Base-by-base conservation (phyloP, 2,888 invertebrate species). In the Noctua comes region DNA sequence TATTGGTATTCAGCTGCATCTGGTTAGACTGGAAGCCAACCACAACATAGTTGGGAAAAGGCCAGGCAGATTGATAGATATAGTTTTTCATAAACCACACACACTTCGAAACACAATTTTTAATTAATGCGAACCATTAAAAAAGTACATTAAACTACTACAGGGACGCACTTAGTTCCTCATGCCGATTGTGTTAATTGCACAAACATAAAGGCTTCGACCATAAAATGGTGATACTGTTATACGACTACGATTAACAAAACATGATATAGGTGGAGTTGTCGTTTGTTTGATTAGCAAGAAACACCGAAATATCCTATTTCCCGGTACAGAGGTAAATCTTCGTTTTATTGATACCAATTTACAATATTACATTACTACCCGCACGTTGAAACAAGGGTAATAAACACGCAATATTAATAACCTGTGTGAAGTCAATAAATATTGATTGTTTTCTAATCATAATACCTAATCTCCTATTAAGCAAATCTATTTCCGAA, bases 241-340 rank as follows among this genome's bases (percentile, higher is more conserved):
- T 84, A 83, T 76, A 78, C 54, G 54, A 78, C 80, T 68, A 73
- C 77, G 81, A 83, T 85, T 81, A 86, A 72, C 84, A 79, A 85
- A 84, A 90, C 89, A 90, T 31, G 86, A 75, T 81, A 88, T 86
- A 87, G 90, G 90, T 77, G 90, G 83, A 77, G 76, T 80, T 83
- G 77, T 76, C 80, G 75, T 74, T 83, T 69, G n/a, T 70, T 68
- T 73, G 51, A 84, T 79, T 77, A n/a, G 31, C 74, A 69, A 76
- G 70, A 78, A 83, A 86, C 82, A 84, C 81, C 73, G 68, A 77
- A 85, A 79, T 76, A 74, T 46, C 69, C 71, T 75, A 80, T 82
- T 84, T 84, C 77, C 54, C 71, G 64, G 31, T 13, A 43, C 62
- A 69, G 76, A 72, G 69, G 75, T 88, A 86, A 88, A 89, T 88